A percentile compares a stretch with the other conserved stretches of the same genome.
Evolutionary conservation across 2,113 vertebrate genomes (phyloP).

Genomic region (Oryzias celebensis): DNA sequence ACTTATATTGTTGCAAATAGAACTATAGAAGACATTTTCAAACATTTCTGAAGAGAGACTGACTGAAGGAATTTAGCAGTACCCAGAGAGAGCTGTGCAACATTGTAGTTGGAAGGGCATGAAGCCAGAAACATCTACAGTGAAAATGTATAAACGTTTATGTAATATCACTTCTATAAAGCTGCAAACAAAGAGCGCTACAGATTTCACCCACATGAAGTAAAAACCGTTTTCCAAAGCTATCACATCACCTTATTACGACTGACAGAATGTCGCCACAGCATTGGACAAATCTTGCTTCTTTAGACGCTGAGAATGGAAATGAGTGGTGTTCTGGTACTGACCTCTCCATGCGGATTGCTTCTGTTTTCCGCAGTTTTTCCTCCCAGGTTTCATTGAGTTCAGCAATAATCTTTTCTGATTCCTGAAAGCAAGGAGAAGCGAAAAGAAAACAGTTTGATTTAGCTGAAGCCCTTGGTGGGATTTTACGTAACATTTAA

Average conservation of each 20-base stretch:
- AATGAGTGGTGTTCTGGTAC: conserved; percentile 25
- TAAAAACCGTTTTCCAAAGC: neutral
- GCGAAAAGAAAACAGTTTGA: conserved; percentile 1
- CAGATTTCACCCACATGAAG: neutral
- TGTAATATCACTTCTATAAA: neutral
- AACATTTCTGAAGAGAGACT: neutral
- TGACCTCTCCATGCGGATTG: conserved; percentile 98
- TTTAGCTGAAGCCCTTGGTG: neutral
- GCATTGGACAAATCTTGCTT: neutral
- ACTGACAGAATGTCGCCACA: conserved; percentile 22
- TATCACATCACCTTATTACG: neutral
- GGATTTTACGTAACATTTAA: neutral
- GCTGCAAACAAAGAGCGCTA: conserved; percentile 4
- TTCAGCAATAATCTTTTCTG: conserved; percentile 98
- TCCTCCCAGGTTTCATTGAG: conserved; percentile 89
- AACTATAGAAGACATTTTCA: neutral
- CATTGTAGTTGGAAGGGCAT: neutral
- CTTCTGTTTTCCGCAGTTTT: conserved; percentile 95
- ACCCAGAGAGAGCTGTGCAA: neutral
- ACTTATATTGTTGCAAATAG: neutral
- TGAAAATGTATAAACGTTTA: neutral
- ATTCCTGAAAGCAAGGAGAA: conserved; percentile 80
- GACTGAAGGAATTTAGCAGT: neutral
- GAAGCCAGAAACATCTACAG: neutral
- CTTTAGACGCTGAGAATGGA: conserved; percentile 6